A percentile compares a stretch with the other conserved stretches of the same genome.
phyloP scores from a whole-genome alignment of 2,113 vertebrate species.

The Xiphophorus couchianus region DNA sequence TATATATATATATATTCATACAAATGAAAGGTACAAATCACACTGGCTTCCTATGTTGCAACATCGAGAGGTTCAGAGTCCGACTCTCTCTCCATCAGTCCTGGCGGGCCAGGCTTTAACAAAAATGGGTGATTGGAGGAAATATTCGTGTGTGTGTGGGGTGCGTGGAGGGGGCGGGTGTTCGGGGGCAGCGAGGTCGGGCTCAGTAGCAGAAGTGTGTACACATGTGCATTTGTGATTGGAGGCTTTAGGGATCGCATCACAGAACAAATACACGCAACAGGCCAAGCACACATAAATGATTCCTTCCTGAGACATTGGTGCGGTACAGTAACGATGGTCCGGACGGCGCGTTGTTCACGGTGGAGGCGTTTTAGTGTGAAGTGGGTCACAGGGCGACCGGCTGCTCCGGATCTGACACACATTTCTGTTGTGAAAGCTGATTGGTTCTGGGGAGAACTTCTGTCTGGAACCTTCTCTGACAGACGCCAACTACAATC shows the following conservation, averaged over 20 bases:
- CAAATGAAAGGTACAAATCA: conserved; percentile 60
- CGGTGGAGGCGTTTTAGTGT: conserved; percentile 75
- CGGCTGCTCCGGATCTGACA: conserved; percentile 65
- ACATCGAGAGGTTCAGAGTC: conserved; percentile 36
- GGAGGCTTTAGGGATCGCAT: conserved; percentile 58
- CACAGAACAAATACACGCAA: conserved; percentile 69
- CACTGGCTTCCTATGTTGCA: conserved; percentile 61
- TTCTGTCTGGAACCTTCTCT: conserved; percentile 58
- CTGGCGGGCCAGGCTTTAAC: conserved; percentile 49
- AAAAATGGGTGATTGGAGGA: conserved; percentile 52
- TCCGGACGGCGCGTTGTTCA: conserved; percentile 53
- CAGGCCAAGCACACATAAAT: conserved; percentile 76
- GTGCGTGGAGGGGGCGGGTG: no score
- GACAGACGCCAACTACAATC: conserved; percentile 50
- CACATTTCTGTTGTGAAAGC: conserved; percentile 49
- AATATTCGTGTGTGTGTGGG: conserved; percentile 24
- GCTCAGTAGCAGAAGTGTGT: conserved; percentile 75
- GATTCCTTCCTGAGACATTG: conserved; percentile 82
- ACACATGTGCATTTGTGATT: conserved; percentile 58
- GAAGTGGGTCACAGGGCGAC: conserved; percentile 70
- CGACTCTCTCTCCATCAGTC: conserved; percentile 58
- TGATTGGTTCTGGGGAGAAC: conserved; percentile 32
- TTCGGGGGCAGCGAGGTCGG: neutral
- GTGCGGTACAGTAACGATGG: conserved; percentile 74
- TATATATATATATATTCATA: conserved; percentile 5